These are phyloP conservation scores for Datnioides undecimradiatus DNA, from an alignment of 2,113 vertebrate genomes.

Conservation along the genomic window DNA sequence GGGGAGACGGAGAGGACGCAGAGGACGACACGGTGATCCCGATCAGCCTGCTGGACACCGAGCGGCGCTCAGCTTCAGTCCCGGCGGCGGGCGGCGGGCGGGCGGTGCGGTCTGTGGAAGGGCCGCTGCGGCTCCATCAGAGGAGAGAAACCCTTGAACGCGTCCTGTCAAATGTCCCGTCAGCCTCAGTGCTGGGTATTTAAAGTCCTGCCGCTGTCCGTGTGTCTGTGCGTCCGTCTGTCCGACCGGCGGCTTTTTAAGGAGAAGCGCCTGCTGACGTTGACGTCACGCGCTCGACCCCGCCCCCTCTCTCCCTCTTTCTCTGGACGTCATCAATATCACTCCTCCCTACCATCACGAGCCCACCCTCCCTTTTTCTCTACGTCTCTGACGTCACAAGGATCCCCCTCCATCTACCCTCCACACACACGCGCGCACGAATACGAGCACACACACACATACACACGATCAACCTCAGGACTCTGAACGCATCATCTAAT, in stretches of 20 bases:
- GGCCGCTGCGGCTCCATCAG: slow-evolving; percentile 42
- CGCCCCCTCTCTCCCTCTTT: slow-evolving; percentile 3
- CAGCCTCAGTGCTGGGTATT: slow-evolving; percentile 10
- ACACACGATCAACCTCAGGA: too few relatives aligned
- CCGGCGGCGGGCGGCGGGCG: slow-evolving; percentile 31
- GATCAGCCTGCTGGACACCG: background rate
- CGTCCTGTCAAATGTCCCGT: slow-evolving; percentile 17
- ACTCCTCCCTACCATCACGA: background rate
- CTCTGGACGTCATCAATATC: slow-evolving; percentile 3
- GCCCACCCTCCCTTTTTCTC: background rate
- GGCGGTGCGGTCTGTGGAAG: slow-evolving; percentile 12
- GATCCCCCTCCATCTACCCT: background rate
- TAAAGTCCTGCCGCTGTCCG: slow-evolving; percentile 15
- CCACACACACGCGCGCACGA: background rate
- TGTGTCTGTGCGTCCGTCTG: background rate
- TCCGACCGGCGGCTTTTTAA: slow-evolving; percentile 62
- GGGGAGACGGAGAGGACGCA: slow-evolving; percentile 4
- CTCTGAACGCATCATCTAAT: too few relatives aligned
- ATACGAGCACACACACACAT: background rate
- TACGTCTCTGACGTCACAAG: slow-evolving; percentile 31
- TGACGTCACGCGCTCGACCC: slow-evolving; percentile 38
- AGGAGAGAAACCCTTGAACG: background rate
- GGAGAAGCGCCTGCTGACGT: background rate
- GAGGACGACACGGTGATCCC: background rate
- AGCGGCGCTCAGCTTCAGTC: slow-evolving; percentile 31